These are phyloP conservation scores for Macquaria australasica DNA, from an alignment of 2,113 vertebrate species.

Conservation along the genomic window DNA sequence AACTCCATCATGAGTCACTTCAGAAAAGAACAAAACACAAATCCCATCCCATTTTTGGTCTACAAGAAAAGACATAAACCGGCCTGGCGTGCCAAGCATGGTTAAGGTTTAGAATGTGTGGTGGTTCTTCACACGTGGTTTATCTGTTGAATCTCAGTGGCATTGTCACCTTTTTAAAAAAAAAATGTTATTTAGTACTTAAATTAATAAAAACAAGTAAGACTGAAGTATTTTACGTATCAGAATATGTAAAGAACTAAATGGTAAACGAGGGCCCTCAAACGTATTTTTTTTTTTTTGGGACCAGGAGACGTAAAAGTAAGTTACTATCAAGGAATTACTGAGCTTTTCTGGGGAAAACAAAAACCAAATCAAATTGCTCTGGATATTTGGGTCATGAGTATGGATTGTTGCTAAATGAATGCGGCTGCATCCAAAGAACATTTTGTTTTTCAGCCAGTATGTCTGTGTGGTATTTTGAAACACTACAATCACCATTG, in stretches of 20 bases:
- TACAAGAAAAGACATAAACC: not conserved
- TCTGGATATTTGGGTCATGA: not conserved
- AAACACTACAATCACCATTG: slow-evolving; percentile 22
- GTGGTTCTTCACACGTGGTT: not conserved
- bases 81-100: not conserved
- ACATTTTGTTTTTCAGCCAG: slow-evolving; percentile 19
- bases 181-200: not conserved
- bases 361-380: not conserved
- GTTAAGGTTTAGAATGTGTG: not conserved
- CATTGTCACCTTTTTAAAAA: not conserved
- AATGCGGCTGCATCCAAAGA: not conserved
- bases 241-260: not conserved
- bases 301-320: not conserved
- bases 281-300: no score
- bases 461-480: slow-evolving; percentile 20
- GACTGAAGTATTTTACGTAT: not conserved
- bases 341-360: not conserved
- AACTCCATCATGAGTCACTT: not conserved
- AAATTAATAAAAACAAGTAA: not conserved
- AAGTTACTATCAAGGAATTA: not conserved
- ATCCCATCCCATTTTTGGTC: not conserved
- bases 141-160: not conserved
- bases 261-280: not conserved
- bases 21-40: not conserved
- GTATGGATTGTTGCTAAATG: not conserved